Evolutionary conservation across 2,113 vertebrate genomes (phyloP), one percentile per base, ranked within the genome.

Genomic region (Nannobrachium achirus): DNA sequence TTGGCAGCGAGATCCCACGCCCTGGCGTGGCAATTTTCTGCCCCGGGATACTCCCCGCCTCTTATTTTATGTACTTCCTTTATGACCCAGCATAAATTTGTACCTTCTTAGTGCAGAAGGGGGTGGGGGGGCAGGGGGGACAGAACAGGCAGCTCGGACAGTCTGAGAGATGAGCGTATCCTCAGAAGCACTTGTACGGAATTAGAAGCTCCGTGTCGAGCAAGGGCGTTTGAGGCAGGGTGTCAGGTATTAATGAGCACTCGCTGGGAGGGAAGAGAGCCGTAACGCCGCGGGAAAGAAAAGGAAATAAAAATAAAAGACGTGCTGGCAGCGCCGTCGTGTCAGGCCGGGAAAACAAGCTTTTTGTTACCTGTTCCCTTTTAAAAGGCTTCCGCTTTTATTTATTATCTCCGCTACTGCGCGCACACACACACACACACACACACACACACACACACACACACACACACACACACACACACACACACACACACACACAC

Each of bases 31-130:
- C 76, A 75, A 69, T 57, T 71, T 81, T 80, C 73, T 70, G 71
- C 81, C 75, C 58, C 5, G 60, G 63, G 71, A 70, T 56, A 73
- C 72, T 79, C 81, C 78, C 71, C 56, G 69, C 74, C 25, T 79
- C 84, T 82, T 83, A 81, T 86, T 88, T 87, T 75, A 81, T 88
- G 80, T 81, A 76, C 79, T 86, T 85, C 52, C 33, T 88, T 83
- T 84, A 86, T 88, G 71, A 77, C 73, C 8, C 7, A 40, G 71
- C 68, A 81, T 89, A 88, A 89, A 86, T 88, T 82, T 86, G 78
- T 65, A 44, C 60, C 71, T 63, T 14, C 70, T 79, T 76, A 71
- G n/a, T 82, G 38, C 41, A 59, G 72, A 51, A 46, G 67, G 66
- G 25, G 25, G 25, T 2, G 57, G 72, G 53, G 46, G 69, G 66